A percentile compares a stretch with the other conserved stretches of the same genome.
Evolutionary conservation across 1,140 invertebrate species (phyloP).

Genomic region (Panagrolaimus sp.): DNA sequence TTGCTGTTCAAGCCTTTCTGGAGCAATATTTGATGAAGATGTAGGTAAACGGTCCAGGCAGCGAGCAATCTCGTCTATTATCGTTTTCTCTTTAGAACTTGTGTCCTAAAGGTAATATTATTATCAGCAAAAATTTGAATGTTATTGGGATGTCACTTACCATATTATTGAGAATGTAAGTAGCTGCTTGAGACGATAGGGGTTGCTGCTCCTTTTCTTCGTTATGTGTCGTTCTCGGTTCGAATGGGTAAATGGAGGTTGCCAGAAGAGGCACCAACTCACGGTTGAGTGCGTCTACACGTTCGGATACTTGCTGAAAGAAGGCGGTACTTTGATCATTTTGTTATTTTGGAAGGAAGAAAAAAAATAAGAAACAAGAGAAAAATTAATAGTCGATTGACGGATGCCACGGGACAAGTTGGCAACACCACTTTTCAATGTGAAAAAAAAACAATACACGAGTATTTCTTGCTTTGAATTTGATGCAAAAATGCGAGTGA

Average conservation of each 20-base stretch:
- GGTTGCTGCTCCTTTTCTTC: conserved; percentile 1
- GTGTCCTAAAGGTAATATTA: neutral
- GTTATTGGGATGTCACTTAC: neutral
- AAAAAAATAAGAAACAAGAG: too few relatives aligned
- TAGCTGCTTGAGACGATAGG: neutral
- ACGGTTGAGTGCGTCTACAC: neutral
- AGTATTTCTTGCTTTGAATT: too few relatives aligned
- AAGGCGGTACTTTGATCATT: neutral
- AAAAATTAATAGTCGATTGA: too few relatives aligned
- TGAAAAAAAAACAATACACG: too few relatives aligned
- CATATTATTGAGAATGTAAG: conserved; percentile 9
- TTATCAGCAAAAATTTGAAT: neutral
- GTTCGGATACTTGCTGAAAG: conserved; percentile 14
- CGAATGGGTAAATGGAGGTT: neutral
- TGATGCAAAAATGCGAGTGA: too few relatives aligned
- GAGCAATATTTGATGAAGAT: neutral
- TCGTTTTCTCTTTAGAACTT: conserved; percentile 12
- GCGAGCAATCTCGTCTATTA: conserved; percentile 12
- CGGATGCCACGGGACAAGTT: too few relatives aligned
- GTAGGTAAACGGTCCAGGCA: conserved; percentile 10
- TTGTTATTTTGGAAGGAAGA: too few relatives aligned
- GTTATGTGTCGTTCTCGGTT: conserved; percentile 6
- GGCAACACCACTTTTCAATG: too few relatives aligned
- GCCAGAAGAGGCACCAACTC: conserved; percentile 7
- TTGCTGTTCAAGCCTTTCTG: conserved; percentile 1